phyloP scores from a whole-genome alignment of 2,888 invertebrate genomes.

The Oxyteleia sp. region DNA sequence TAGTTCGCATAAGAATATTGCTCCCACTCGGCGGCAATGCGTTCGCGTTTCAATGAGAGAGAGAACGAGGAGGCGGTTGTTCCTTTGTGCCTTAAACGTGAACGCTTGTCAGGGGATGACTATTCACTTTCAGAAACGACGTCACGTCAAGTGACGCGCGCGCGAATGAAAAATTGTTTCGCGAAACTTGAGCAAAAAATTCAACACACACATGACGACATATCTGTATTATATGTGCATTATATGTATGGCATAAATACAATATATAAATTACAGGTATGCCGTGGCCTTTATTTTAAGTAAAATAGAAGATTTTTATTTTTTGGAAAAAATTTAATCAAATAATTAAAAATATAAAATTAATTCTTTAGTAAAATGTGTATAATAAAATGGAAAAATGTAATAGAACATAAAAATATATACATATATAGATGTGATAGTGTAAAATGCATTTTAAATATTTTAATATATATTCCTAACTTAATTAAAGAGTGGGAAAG shows the following conservation, averaged over 20 bases:
- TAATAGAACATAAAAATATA: too few relatives aligned
- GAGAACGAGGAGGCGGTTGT: constrained; percentile 47
- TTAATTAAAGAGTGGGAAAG: too few relatives aligned
- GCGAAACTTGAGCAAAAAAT: constrained; percentile 37
- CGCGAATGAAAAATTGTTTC: constrained; percentile 56
- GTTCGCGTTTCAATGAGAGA: constrained; percentile 57
- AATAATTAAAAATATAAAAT: too few relatives aligned
- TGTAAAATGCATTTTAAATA: too few relatives aligned
- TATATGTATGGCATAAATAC: constrained; percentile 9
- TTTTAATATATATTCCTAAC: too few relatives aligned
- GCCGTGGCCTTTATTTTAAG: too few relatives aligned
- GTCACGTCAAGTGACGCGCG: constrained; percentile 56
- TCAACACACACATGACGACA: constrained; percentile 19
- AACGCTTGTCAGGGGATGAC: constrained; percentile 64
- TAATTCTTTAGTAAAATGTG: too few relatives aligned
- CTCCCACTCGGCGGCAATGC: constrained; percentile 49
- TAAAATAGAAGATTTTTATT: too few relatives aligned
- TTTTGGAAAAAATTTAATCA: too few relatives aligned
- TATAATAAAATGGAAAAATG: too few relatives aligned
- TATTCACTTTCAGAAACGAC: constrained; percentile 59
- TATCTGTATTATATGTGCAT: background rate
- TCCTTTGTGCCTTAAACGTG: constrained; percentile 67
- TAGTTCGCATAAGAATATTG: constrained; percentile 68
- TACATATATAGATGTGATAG: too few relatives aligned
- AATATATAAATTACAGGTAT: too few relatives aligned